phyloP scores from a whole-genome alignment of 2,113 vertebrate genomes.

The Pelobates fuscus region DNA sequence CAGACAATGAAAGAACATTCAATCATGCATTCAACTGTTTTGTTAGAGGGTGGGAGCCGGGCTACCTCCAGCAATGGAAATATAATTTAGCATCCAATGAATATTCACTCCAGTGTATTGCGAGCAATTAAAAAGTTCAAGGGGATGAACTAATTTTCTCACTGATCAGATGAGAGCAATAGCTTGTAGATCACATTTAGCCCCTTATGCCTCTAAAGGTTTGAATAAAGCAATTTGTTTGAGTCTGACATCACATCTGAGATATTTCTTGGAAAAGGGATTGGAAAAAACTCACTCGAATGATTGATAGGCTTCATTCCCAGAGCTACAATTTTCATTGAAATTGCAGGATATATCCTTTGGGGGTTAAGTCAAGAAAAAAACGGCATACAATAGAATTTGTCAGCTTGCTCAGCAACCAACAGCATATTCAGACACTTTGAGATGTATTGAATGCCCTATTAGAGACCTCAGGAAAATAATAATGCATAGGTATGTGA shows the following conservation, averaged over 20 bases:
- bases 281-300: neutral
- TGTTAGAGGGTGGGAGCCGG: slow-evolving; percentile 1
- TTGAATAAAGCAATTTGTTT: slow-evolving; percentile 24
- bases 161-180: slow-evolving; percentile 14
- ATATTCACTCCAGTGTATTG: slow-evolving; percentile 2
- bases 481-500: no score
- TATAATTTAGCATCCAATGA: slow-evolving; percentile 38
- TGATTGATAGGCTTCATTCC: slow-evolving; percentile 18
- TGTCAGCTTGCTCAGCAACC: neutral
- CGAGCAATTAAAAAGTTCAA: slow-evolving; percentile 41
- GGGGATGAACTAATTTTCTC: slow-evolving; percentile 42
- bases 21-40: slow-evolving; percentile 30
- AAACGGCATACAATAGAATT: neutral
- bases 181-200: slow-evolving; percentile 7
- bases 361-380: neutral
- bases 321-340: slow-evolving; percentile 14
- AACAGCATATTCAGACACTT: neutral
- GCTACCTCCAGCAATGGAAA: slow-evolving; percentile 20
- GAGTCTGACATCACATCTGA: neutral
- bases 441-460: neutral
- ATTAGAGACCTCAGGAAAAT: neutral
- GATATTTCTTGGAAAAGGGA: slow-evolving; percentile 14
- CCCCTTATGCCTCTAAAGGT: slow-evolving; percentile 14
- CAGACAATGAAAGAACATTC: slow-evolving; percentile 37
- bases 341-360: slow-evolving; percentile 13